Evolutionary conservation across 2,113 vertebrate genomes (phyloP).

Genomic region (Poicephalus gulielmi): DNA sequence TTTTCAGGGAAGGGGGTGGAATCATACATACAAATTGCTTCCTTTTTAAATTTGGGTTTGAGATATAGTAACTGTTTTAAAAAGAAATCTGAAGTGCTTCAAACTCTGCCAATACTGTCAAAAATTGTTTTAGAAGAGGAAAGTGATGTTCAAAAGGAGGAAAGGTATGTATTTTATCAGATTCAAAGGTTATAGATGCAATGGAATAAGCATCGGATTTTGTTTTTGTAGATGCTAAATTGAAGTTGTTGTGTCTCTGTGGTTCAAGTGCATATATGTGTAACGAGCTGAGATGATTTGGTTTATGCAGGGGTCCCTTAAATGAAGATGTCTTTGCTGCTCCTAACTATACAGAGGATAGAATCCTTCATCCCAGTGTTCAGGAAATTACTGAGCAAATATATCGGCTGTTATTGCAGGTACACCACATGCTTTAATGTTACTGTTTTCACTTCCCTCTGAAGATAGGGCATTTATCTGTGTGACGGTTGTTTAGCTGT

Average conservation of each 20-base stretch:
- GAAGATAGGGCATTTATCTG: neutral
- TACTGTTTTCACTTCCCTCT: neutral
- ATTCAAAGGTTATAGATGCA: neutral
- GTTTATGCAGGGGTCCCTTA: constrained; percentile 84
- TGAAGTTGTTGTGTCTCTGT: neutral
- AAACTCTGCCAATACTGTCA: neutral
- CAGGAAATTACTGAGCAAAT: constrained; percentile 94
- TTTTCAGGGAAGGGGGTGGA: rapidly evolving
- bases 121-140: neutral
- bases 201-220: neutral
- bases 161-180: neutral
- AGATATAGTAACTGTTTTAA: neutral
- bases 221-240: neutral
- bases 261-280: neutral
- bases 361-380: constrained; percentile 79
- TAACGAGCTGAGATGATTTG: neutral
- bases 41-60: neutral
- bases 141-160: neutral
- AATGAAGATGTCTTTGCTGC: constrained; percentile 92
- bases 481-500: neutral
- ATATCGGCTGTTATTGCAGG: constrained; percentile 89
- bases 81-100: neutral
- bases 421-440: constrained; percentile 17
- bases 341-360: constrained; percentile 73
- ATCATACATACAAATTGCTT: neutral